These are phyloP conservation scores for Allobates femoralis DNA, from an alignment of 2,797 vertebrate species.

Conservation along the genomic window DNA sequence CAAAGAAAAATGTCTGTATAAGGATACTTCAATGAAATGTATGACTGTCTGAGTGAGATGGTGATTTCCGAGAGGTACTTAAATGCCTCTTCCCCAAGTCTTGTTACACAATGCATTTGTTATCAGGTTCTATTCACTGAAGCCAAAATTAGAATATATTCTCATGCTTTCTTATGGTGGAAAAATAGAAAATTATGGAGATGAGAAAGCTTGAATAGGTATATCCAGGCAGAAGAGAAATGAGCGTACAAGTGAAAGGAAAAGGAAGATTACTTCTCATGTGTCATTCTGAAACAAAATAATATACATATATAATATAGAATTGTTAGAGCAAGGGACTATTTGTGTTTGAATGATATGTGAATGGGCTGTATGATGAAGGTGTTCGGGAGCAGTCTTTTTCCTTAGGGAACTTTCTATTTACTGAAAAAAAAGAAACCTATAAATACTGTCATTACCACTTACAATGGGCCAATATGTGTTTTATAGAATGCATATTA, in stretches of 20 bases:
- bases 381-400: background rate
- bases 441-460: background rate
- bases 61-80: conserved; percentile 57
- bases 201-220: conserved; percentile 50
- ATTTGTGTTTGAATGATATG: conserved; percentile 6
- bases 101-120: conserved; percentile 58
- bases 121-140: conserved; percentile 58
- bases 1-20: conserved; percentile 47
- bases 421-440: background rate
- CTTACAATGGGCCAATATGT: background rate
- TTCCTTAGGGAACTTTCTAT: background rate
- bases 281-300: conserved; percentile 15
- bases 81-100: conserved; percentile 42
- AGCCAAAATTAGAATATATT: conserved; percentile 55
- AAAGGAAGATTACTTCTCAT: conserved; percentile 17
- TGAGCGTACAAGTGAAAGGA: conserved; percentile 19
- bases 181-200: conserved; percentile 53
- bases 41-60: conserved; percentile 46
- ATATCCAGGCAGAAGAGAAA: conserved; percentile 15
- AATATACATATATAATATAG: conserved; percentile 30
- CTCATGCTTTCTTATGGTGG: conserved; percentile 44
- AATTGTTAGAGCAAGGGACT: conserved; percentile 5
- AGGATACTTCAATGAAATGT: conserved; percentile 41
- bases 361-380: background rate
- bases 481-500: background rate